Percentiles rank a stretch among this genome's conserved stretches.
Conservation (phyloP, 2,797 vertebrate genomes). For the Microtus obscurus region DNA sequence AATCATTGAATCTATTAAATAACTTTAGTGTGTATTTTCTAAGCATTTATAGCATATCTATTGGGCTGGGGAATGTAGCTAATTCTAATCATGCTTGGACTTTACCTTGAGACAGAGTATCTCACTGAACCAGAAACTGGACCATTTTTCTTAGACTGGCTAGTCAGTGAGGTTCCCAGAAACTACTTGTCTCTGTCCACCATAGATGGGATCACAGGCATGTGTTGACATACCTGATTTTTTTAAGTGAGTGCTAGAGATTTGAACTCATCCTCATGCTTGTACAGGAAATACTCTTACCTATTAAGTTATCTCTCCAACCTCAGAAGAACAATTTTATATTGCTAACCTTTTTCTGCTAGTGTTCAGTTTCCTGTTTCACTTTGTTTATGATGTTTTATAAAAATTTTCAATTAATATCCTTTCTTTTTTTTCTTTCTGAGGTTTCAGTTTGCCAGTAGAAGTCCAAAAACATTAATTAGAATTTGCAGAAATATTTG, state of each 20-base stretch:
- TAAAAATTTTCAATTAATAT: not conserved
- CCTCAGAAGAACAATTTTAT: not conserved
- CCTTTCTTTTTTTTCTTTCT: not conserved
- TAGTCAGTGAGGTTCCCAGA: not conserved
- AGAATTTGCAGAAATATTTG: not conserved
- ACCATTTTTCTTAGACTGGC: not conserved
- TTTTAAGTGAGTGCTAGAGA: not conserved
- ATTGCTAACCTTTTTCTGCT: not conserved
- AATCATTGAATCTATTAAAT: not conserved
- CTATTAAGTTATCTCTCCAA: not conserved
- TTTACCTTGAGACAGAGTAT: not conserved
- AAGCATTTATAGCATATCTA: not conserved
- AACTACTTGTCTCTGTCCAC: not conserved
- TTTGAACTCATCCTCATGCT: not conserved
- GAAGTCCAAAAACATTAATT: slow-evolving; percentile 30
- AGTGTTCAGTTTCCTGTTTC: not conserved
- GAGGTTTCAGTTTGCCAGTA: not conserved
- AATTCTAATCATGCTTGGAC: not conserved
- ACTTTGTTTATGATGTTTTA: not conserved
- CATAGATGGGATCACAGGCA: not conserved
- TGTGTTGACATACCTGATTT: not conserved
- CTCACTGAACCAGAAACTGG: not conserved
- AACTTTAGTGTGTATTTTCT: not conserved
- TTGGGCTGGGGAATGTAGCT: not conserved
- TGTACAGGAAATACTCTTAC: not conserved